phyloP scores from a whole-genome alignment of 2,888 invertebrate genomes.

The Sinelater perroti region DNA sequence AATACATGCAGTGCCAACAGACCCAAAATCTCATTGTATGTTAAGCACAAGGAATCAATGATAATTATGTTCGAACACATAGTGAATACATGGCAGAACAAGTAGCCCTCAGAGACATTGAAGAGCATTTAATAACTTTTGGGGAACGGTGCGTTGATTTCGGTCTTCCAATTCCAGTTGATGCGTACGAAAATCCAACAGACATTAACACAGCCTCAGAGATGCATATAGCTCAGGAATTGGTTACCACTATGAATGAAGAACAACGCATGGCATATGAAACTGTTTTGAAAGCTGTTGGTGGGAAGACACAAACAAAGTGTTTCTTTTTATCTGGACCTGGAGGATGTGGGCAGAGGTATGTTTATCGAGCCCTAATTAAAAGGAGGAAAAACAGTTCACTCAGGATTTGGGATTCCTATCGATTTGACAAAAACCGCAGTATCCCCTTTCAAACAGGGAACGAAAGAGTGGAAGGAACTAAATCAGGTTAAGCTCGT shows the following conservation, averaged over 20 bases:
- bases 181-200: background rate
- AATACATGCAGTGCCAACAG: background rate
- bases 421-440: conserved; percentile 27
- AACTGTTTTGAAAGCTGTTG: background rate
- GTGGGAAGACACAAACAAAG: background rate
- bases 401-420: conserved; percentile 51
- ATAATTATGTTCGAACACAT: background rate
- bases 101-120: background rate
- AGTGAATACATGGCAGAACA: background rate
- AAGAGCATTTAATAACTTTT: background rate
- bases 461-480: conserved; percentile 13
- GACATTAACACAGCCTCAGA: background rate
- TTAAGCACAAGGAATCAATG: background rate
- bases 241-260: background rate
- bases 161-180: background rate
- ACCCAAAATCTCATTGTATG: background rate
- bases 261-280: background rate
- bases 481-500: conserved; percentile 24
- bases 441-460: conserved; percentile 15
- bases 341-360: too few relatives aligned
- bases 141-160: background rate
- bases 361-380: conserved; percentile 50
- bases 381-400: conserved; percentile 54
- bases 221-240: background rate
- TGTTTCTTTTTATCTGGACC: conserved; percentile 37